Evolutionary conservation across 2,797 vertebrate species (phyloP), one percentile per base, ranked within the genome.

Genomic region (Scomberomorus guttatus): DNA sequence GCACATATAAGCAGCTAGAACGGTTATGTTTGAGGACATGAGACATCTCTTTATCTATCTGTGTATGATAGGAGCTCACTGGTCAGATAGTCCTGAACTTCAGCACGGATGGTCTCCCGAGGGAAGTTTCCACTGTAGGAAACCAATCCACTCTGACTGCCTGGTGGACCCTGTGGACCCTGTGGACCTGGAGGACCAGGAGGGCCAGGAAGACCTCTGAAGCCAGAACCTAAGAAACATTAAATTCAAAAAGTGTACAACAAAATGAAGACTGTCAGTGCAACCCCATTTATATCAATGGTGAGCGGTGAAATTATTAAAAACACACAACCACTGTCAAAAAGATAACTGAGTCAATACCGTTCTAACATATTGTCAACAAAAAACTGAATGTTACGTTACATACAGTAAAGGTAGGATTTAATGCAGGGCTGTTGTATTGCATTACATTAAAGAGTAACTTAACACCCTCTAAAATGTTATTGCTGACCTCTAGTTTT

Each of bases 141-240:
- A 13, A 87, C 61, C 59, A 95, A 62, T 55, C 93, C 75, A 27
- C 92, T 88, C 0, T 92, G 94, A 84, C 90, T 79, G 20, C 97
- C 96, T 10, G 97, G 94, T 65, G 96, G 96, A 39, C 98, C 97
- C 75, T 96, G 95, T 50, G 96, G 97, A 24, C 98, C 97, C 55
- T 94, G 96, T n/a, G 97, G 97, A 2, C 98, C 98, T 5, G 94
- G 96, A 25, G 97, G 97, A 3, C 98, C 98, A 20, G 96, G 96
- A 10, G 95, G 97, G 0, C 98, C 98, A 1, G 95, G 96, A 2
- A 94, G 92, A 1, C 97, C 97, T 69, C 90, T 96, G 55, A 96
- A 92, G 24, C 96, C 96, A 87, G 96, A 93, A 78, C 85, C 95
- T 96, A 75, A 63, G 17, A 74, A n/a, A 68, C 63, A 78, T 73